Percentiles rank a stretch among this genome's conserved stretches.
Evolutionary conservation across 2,888 invertebrate genomes (phyloP).

Genomic region (Trissoscelio sp.): DNA sequence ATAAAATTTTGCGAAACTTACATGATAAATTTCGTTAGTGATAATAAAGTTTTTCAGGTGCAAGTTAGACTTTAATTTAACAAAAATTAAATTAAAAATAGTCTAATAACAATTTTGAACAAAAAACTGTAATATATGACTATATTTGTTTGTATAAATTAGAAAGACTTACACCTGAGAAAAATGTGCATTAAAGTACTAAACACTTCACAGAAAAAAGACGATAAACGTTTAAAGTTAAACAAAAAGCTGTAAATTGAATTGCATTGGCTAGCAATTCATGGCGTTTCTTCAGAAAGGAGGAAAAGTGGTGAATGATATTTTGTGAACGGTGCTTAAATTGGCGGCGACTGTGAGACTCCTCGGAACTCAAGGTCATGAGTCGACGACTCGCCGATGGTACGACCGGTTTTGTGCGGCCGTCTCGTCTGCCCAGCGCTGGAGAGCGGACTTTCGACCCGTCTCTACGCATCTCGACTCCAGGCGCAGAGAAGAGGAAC

Average conservation of each 20-base stretch:
- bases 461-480: conserved; percentile 52
- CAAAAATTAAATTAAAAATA: no score
- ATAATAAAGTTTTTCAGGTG: no score
- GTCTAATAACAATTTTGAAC: no score
- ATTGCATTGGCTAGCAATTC: background rate
- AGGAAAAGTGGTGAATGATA: conserved; percentile 53
- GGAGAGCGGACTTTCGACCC: conserved; percentile 63
- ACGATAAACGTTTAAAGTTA: no score
- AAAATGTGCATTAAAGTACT: no score
- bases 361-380: conserved; percentile 81
- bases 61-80: no score
- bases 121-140: no score
- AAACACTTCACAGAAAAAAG: no score
- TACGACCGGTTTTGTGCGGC: conserved; percentile 72
- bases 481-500: background rate
- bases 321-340: conserved; percentile 70
- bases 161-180: no score
- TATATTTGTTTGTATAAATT: no score
- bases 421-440: conserved; percentile 63
- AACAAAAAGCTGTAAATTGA: background rate
- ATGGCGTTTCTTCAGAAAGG: conserved; percentile 6
- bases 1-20: no score
- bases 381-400: conserved; percentile 79
- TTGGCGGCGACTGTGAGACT: conserved; percentile 73
- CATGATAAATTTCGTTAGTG: no score